These are phyloP conservation scores for Tyto alba DNA, from an alignment of 2,113 vertebrate species.

Conservation along the genomic window DNA sequence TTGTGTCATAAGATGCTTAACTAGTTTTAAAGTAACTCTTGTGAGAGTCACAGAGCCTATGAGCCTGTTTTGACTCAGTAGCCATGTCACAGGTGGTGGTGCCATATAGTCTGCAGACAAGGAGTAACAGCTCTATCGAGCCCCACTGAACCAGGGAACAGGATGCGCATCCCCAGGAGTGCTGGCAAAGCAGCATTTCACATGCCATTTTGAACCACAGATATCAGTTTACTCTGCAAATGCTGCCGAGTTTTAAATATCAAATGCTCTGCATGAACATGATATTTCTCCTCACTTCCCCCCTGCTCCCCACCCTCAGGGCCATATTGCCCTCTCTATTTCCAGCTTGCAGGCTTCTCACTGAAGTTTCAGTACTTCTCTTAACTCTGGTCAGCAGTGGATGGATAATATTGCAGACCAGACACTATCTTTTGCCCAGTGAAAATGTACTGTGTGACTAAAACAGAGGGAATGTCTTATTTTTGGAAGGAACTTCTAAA, in stretches of 20 bases:
- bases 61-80: background rate
- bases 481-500: background rate
- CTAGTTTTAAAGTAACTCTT: background rate
- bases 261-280: background rate
- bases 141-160: background rate
- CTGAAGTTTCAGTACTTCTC: background rate
- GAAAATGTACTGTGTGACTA: background rate
- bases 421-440: background rate
- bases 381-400: background rate
- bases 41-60: background rate
- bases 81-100: background rate
- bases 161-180: background rate
- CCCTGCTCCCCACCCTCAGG: background rate
- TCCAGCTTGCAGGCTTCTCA: background rate
- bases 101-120: background rate
- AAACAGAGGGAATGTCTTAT: background rate
- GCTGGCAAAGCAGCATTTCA: background rate
- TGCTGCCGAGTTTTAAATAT: background rate
- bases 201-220: background rate
- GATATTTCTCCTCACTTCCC: background rate
- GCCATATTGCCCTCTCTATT: background rate
- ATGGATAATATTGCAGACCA: background rate
- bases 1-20: background rate
- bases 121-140: background rate
- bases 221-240: background rate